Evolutionary conservation across 2,797 vertebrate species (phyloP).

Genomic region (Fistularia commersonii): DNA sequence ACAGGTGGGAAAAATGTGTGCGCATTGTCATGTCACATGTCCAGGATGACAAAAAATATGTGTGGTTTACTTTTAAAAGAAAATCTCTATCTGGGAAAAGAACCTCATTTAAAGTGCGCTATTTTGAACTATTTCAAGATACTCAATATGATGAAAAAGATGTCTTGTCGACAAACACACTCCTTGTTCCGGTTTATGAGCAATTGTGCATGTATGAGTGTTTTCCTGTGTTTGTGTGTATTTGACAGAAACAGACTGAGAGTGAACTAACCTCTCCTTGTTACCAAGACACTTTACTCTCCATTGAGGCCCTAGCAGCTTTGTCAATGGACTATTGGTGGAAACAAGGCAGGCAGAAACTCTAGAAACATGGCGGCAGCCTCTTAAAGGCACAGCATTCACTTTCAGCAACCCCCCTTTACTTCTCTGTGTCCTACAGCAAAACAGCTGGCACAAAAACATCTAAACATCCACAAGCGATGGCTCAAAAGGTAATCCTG

Average conservation of each 20-base stretch:
- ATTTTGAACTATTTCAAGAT: not conserved
- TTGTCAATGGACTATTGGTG: slow-evolving; percentile 87
- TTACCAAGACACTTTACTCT: slow-evolving; percentile 84
- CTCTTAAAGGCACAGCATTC: slow-evolving; percentile 83
- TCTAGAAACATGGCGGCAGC: slow-evolving; percentile 80
- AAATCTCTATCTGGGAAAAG: too few relatives aligned
- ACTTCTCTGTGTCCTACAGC: slow-evolving; percentile 58
- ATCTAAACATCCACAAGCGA: slow-evolving; percentile 67
- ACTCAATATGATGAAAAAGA: slow-evolving; percentile 27
- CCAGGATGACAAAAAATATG: too few relatives aligned
- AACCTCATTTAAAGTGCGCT: too few relatives aligned
- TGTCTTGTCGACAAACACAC: slow-evolving; percentile 37
- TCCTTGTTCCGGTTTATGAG: slow-evolving; percentile 47
- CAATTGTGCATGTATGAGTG: slow-evolving; percentile 31
- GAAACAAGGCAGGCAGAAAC: slow-evolving; percentile 86
- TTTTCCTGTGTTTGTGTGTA: slow-evolving; percentile 21
- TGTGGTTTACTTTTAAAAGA: too few relatives aligned
- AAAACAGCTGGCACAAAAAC: slow-evolving; percentile 74
- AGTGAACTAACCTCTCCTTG: slow-evolving; percentile 80
- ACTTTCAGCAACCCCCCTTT: slow-evolving; percentile 59
- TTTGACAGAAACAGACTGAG: slow-evolving; percentile 41
- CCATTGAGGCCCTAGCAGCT: slow-evolving; percentile 82
- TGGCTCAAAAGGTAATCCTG: slow-evolving; percentile 63
- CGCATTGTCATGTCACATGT: too few relatives aligned
- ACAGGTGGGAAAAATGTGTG: slow-evolving; percentile 8